Percentiles rank a stretch among this genome's conserved stretches.
phyloP scores from a whole-genome alignment of 2,888 invertebrate genomes.

The Didymodactylos carnosus region DNA sequence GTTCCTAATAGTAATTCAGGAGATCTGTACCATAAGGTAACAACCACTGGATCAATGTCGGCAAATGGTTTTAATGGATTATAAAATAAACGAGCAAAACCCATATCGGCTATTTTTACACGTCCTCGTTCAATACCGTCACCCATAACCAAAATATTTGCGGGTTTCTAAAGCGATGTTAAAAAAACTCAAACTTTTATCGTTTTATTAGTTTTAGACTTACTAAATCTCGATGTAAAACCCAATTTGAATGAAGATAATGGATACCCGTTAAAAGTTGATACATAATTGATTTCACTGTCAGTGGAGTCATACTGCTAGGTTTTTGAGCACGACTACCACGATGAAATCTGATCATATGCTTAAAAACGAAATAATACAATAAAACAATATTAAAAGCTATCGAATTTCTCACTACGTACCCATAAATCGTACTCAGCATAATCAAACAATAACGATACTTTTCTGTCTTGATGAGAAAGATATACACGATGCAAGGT shows the following conservation, averaged over 20 bases:
- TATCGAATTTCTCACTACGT: constrained; percentile 18
- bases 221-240: constrained; percentile 82
- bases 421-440: constrained; percentile 96
- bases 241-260: constrained; percentile 97
- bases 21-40: constrained; percentile 97
- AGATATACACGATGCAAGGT: constrained; percentile 83
- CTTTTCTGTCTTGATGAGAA: constrained; percentile 83
- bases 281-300: constrained; percentile 73
- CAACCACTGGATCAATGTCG: constrained; percentile 86
- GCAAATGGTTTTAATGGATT: constrained; percentile 89
- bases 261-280: constrained; percentile 96
- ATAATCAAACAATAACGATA: constrained; percentile 89
- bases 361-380: constrained; percentile 38
- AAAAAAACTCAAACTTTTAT: neutral
- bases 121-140: constrained; percentile 87
- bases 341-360: constrained; percentile 93
- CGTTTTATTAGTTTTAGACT: constrained; percentile 22
- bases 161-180: constrained; percentile 51
- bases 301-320: constrained; percentile 71
- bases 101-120: constrained; percentile 97
- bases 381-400: no score
- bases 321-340: constrained; percentile 91
- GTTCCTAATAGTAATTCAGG: constrained; percentile 77
- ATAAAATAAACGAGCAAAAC: constrained; percentile 89
- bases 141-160: constrained; percentile 97